phyloP scores from a whole-genome alignment of 2,113 vertebrate genomes.

The Melanocharis versteri region DNA sequence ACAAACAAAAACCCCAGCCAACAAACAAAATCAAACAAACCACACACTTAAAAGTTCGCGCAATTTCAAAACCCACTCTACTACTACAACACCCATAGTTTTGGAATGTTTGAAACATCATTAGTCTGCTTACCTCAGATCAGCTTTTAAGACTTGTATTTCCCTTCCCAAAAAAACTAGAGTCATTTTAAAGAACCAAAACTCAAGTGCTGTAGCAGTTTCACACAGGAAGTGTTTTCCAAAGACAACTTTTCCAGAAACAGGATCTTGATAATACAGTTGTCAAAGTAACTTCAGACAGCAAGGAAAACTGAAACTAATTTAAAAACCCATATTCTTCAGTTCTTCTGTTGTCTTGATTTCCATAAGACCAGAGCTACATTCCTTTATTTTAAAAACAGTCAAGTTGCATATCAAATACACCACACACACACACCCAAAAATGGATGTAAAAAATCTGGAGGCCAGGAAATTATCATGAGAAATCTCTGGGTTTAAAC shows the following conservation, averaged over 20 bases:
- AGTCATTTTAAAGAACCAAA: neutral
- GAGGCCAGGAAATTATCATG: neutral
- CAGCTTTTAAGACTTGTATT: neutral
- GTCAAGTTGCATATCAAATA: neutral
- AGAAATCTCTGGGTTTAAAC: neutral
- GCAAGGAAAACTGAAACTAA: neutral
- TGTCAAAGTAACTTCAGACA: neutral
- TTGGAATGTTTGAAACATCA: neutral
- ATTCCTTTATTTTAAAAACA: neutral
- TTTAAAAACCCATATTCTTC: neutral
- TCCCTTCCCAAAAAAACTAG: neutral
- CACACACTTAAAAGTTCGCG: neutral
- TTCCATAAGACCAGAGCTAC: neutral
- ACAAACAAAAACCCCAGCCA: neutral
- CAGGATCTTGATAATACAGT: neutral
- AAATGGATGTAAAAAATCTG: neutral
- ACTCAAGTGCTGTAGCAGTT: neutral
- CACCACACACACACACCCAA: neutral
- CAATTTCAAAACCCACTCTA: neutral
- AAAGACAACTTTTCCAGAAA: neutral
- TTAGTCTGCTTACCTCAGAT: neutral
- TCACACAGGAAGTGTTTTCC: neutral
- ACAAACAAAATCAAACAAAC: neutral
- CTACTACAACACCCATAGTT: neutral
- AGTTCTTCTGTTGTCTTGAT: neutral